These are phyloP conservation scores for Melikaiella ostensackeni DNA, from an alignment of 2,888 invertebrate species.

Conservation along the genomic window DNA sequence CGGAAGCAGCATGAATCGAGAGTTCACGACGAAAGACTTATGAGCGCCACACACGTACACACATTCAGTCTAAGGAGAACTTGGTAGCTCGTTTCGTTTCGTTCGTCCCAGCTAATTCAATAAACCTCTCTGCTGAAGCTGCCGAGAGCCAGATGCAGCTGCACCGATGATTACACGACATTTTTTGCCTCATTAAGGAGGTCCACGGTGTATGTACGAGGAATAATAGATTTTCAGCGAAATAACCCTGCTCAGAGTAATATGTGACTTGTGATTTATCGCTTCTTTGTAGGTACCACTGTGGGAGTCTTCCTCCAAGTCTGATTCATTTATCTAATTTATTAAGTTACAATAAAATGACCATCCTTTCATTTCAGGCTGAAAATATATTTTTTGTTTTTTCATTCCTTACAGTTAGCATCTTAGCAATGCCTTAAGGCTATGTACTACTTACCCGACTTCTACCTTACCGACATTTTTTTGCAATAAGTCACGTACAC, in stretches of 20 bases:
- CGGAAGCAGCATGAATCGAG: slow-evolving; percentile 29
- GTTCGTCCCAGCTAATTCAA: slow-evolving; percentile 64
- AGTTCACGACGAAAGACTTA: slow-evolving; percentile 37
- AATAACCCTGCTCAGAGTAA: slow-evolving; percentile 47
- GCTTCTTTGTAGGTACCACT: not conserved
- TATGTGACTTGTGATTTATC: slow-evolving; percentile 33
- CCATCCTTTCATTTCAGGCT: not conserved
- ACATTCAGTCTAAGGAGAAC: slow-evolving; percentile 27
- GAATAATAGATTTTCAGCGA: slow-evolving; percentile 69
- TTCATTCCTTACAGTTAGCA: too few relatives aligned
- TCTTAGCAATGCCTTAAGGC: too few relatives aligned
- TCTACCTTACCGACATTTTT: too few relatives aligned
- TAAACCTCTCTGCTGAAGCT: slow-evolving; percentile 55
- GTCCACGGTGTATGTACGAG: slow-evolving; percentile 55
- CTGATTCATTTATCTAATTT: slow-evolving; percentile 44
- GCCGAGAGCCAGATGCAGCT: slow-evolving; percentile 63
- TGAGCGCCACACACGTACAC: slow-evolving; percentile 22
- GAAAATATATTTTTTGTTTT: not conserved
- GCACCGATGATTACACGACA: slow-evolving; percentile 55
- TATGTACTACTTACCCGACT: too few relatives aligned
- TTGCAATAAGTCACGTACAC: too few relatives aligned
- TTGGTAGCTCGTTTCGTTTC: slow-evolving; percentile 37
- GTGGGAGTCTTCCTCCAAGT: not conserved
- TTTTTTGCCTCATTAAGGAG: slow-evolving; percentile 63
- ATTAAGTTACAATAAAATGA: not conserved